Base-by-base conservation (phyloP, 2,888 invertebrate genomes). In the Ectobius pallidus region DNA sequence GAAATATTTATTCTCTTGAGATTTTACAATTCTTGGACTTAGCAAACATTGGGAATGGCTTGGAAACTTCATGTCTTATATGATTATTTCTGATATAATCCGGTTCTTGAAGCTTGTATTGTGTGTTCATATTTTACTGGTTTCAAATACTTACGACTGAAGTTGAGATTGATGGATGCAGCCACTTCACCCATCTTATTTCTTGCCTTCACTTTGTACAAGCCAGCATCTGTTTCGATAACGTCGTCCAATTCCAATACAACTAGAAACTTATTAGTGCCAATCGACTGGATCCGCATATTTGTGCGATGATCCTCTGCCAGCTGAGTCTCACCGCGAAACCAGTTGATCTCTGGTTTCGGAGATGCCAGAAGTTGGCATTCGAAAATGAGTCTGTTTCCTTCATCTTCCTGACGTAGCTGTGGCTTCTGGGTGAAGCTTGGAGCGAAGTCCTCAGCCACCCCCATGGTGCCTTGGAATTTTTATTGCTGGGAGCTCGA, bases 361-460 rank as follows among this genome's bases (percentile, higher is more conserved):
- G 96, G 96, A 75, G 92, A 87, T 78, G 93, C 92, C 80, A 94
- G 85, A 80, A 97, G 87, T 84, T 96, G 94, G 85, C 96, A 97
- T 84, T 96, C 96, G 87, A 97, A 96, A 80, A 97, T 91, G 82
- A 97, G 90, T 82, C 94, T 92, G 87, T 96, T 96, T 80, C 96
- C 96, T 83, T 96, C 96, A 84, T 96, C 96, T 84, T 97, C 97
- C 85, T 98, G 97, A 79, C 96, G 90, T 80, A 98, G 90, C 85
- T 95, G 95, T 78, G 97, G 97, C 91, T 97, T 97, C 87, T 97
- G 96, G 79, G 96, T 95, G 89, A 98, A 97, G 90, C 96, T 97
- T 85, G 97, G 97, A 87, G 97, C 96, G 87, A 96, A 93, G 86
- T 96, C 96, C 86, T 96, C 96, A 83, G 92, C 89, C 86, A 92